phyloP scores from a whole-genome alignment of 2,888 invertebrate species.

The Elegia similella region DNA sequence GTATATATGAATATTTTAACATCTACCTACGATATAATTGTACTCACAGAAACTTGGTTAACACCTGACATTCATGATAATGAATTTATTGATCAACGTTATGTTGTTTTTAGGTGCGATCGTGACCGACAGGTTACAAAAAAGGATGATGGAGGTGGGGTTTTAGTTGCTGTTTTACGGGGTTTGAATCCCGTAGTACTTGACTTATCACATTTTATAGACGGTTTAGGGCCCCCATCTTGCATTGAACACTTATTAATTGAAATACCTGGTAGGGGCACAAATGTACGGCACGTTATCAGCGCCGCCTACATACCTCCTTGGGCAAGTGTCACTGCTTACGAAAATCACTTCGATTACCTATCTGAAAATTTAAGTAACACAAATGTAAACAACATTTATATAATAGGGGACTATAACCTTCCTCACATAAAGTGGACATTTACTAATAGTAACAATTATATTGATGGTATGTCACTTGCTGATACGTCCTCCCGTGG shows the following conservation, averaged over 20 bases:
- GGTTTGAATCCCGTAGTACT: not conserved
- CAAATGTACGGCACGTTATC: not conserved
- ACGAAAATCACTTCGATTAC: not conserved
- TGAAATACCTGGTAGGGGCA: not conserved
- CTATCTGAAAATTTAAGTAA: not conserved
- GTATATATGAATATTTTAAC: no score
- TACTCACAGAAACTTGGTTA: no score
- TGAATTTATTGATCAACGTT: no score
- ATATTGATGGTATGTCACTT: not conserved
- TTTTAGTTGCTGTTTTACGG: not conserved
- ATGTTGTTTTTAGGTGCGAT: no score
- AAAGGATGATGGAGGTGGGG: not conserved
- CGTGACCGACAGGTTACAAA: not conserved
- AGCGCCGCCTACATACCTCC: no score
- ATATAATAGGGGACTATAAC: constrained; percentile 1
- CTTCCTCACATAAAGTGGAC: not conserved
- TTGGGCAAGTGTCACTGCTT: not conserved
- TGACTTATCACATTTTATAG: not conserved
- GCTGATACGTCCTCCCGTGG: not conserved
- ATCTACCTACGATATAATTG: no score
- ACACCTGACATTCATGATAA: no score
- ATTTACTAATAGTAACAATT: not conserved
- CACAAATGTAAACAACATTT: not conserved
- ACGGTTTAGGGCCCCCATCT: not conserved
- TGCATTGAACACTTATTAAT: not conserved